These are phyloP conservation scores for Bruchidius siliquastri DNA, from an alignment of 2,888 invertebrate genomes.

Conservation along the genomic window DNA sequence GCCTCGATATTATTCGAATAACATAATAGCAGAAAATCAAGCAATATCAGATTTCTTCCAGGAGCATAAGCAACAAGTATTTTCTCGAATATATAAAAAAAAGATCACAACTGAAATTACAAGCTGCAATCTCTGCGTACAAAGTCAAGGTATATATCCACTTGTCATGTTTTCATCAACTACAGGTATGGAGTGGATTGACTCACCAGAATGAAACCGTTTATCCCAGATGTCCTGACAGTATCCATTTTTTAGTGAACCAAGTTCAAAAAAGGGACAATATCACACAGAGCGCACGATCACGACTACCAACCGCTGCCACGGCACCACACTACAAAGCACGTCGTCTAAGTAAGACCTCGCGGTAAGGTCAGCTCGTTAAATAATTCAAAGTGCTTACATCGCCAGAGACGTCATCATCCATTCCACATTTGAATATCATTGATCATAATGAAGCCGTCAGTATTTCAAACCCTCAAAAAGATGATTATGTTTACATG, in stretches of 20 bases:
- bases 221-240: not conserved
- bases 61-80: too few species aligned
- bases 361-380: not conserved
- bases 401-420: not conserved
- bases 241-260: not conserved
- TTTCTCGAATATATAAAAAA: too few species aligned
- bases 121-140: too few species aligned
- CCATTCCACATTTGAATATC: not conserved
- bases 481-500: too few species aligned
- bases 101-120: too few species aligned
- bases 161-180: too few species aligned
- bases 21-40: too few species aligned
- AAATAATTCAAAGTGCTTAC: not conserved
- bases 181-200: too few species aligned
- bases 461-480: too few species aligned
- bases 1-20: too few species aligned
- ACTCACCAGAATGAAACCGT: not conserved
- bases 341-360: not conserved
- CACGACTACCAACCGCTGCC: not conserved
- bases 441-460: not conserved
- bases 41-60: too few species aligned
- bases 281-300: not conserved
- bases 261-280: not conserved
- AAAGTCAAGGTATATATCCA: too few species aligned
- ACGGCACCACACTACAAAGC: not conserved